These are phyloP conservation scores for Gobiocypris rarus DNA, from an alignment of 2,113 vertebrate genomes.

Conservation along the genomic window DNA sequence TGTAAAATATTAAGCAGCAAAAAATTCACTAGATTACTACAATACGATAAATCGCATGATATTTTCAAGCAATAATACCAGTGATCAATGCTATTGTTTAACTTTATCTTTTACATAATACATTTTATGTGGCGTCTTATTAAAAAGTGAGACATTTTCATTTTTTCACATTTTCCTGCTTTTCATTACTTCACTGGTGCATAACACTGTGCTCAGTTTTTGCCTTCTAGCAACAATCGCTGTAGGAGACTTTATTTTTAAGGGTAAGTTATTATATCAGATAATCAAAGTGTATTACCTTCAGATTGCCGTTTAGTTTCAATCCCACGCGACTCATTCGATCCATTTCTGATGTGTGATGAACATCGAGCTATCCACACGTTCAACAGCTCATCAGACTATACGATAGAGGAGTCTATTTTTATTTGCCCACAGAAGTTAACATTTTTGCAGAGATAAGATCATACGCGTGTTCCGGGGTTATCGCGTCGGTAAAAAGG, in stretches of 20 bases:
- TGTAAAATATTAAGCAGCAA: neutral
- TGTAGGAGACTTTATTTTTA: too few species aligned
- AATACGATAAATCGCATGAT: too few species aligned
- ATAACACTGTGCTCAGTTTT: neutral
- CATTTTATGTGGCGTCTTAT: too few species aligned
- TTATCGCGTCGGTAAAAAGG: neutral
- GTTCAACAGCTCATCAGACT: neutral
- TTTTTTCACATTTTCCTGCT: neutral
- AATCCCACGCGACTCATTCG: neutral
- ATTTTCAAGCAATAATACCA: neutral
- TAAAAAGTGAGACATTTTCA: neutral
- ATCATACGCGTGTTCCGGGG: neutral
- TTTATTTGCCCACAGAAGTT: neutral
- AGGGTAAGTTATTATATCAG: neutral
- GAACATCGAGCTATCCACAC: neutral
- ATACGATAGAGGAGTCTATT: neutral
- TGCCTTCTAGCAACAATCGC: neutral
- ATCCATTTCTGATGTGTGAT: slow-evolving; percentile 1
- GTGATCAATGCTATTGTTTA: too few species aligned
- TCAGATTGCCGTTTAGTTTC: neutral
- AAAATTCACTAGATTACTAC: too few species aligned
- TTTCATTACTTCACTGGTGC: neutral
- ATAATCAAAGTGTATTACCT: slow-evolving; percentile 5
- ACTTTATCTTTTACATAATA: too few species aligned
- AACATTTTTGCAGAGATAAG: neutral